Evolutionary conservation across 2,888 invertebrate species (phyloP).

Genomic region (Poecilobothrus nobilitatus): DNA sequence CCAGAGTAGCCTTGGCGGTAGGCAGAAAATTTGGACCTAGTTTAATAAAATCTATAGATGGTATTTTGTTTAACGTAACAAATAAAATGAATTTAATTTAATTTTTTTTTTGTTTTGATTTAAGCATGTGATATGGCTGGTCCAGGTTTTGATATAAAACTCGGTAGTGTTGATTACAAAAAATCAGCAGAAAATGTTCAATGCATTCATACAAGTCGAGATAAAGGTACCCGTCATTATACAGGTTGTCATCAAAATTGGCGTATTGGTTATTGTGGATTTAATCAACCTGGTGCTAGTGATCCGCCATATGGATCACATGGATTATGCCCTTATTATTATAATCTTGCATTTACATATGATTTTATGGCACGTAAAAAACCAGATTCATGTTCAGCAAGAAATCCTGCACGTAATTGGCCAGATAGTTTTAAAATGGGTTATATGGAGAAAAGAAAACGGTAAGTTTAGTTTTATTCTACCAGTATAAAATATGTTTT

Average conservation of each 20-base stretch:
- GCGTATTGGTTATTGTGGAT: constrained; percentile 38
- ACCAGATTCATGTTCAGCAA: constrained; percentile 30
- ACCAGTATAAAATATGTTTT: neutral
- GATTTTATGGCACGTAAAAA: constrained; percentile 36
- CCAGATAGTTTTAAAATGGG: constrained; percentile 38
- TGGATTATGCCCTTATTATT: constrained; percentile 38
- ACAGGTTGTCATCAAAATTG: constrained; percentile 39
- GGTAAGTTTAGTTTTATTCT: constrained; percentile 22
- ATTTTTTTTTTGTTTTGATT: constrained; percentile 7
- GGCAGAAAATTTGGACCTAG: constrained; percentile 30
- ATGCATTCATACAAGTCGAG: constrained; percentile 39
- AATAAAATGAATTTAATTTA: neutral
- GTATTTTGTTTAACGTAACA: constrained; percentile 25
- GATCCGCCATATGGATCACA: constrained; percentile 34
- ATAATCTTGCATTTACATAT: constrained; percentile 38
- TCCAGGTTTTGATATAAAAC: constrained; percentile 38
- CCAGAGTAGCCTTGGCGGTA: constrained; percentile 36
- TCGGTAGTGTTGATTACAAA: constrained; percentile 29
- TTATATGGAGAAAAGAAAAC: constrained; percentile 33
- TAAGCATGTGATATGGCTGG: constrained; percentile 42
- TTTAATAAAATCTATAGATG: constrained; percentile 36
- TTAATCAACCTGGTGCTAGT: constrained; percentile 34
- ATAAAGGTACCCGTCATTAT: constrained; percentile 37
- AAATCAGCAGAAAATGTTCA: constrained; percentile 37
- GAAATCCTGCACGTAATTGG: constrained; percentile 27